phyloP scores from a whole-genome alignment of 2,797 vertebrate species.

The Acanthopagrus latus region DNA sequence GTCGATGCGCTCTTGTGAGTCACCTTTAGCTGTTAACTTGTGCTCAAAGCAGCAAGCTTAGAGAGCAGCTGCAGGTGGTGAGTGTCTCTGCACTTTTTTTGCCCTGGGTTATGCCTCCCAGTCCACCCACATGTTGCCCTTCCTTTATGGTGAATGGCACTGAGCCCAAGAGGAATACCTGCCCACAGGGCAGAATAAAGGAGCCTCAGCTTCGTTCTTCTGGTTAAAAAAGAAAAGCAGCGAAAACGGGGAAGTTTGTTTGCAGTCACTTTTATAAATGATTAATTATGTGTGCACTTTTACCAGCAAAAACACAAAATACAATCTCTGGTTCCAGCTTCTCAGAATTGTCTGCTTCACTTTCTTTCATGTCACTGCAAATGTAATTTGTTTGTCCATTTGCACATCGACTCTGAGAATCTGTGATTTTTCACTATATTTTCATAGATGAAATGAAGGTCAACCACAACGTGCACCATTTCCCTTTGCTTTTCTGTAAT shows the following conservation, averaged over 20 bases:
- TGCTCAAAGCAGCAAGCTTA: neutral
- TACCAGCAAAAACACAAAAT: neutral
- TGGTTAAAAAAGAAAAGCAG: neutral
- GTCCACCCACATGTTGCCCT: neutral
- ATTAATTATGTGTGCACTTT: neutral
- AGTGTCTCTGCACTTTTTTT: neutral
- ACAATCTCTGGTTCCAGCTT: neutral
- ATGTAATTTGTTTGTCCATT: neutral
- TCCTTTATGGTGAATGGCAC: neutral
- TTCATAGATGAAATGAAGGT: neutral
- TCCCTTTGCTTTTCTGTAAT: neutral
- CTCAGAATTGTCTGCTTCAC: neutral
- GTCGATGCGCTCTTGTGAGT: neutral
- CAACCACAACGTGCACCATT: neutral
- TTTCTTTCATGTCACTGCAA: neutral
- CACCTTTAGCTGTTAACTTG: neutral
- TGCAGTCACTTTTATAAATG: no score
- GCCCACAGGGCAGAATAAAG: no score
- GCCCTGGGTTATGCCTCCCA: neutral
- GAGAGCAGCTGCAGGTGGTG: neutral
- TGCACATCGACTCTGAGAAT: neutral
- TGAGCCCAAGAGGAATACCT: neutral
- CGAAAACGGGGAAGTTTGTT: neutral
- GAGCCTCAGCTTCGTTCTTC: neutral
- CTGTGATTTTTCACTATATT: neutral